Evolutionary conservation across 2,888 invertebrate species (phyloP).

Genomic region (Ctena decussata): DNA sequence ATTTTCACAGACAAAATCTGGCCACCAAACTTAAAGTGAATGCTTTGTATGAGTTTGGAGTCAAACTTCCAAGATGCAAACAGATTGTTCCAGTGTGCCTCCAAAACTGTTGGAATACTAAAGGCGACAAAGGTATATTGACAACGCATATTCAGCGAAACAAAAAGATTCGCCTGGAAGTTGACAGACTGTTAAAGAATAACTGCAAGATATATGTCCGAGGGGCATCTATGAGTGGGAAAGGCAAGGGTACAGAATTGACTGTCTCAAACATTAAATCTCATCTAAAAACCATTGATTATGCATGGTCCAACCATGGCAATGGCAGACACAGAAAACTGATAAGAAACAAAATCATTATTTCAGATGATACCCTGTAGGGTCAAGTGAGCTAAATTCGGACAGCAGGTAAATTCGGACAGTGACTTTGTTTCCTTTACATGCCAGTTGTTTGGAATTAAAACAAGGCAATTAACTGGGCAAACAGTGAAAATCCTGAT

Average conservation of each 20-base stretch:
- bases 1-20: not conserved
- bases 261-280: not conserved
- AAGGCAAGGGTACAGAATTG: not conserved
- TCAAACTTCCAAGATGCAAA: not conserved
- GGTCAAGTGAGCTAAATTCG: too few species aligned
- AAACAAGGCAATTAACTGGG: too few species aligned
- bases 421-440: too few species aligned
- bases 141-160: not conserved
- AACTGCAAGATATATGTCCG: not conserved
- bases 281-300: not conserved
- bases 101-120: not conserved
- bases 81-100: not conserved
- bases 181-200: not conserved
- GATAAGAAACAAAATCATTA: slow-evolving; percentile 15
- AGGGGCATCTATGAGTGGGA: not conserved
- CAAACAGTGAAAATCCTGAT: too few species aligned
- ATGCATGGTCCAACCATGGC: not conserved
- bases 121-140: not conserved
- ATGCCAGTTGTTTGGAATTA: too few species aligned
- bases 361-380: slow-evolving; percentile 16
- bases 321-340: slow-evolving; percentile 14
- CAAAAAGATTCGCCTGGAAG: not conserved
- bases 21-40: not conserved
- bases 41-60: not conserved
- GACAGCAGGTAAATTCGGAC: too few species aligned